Base-by-base conservation (phyloP, 2,797 vertebrate species). In the Amniataba percoides region DNA sequence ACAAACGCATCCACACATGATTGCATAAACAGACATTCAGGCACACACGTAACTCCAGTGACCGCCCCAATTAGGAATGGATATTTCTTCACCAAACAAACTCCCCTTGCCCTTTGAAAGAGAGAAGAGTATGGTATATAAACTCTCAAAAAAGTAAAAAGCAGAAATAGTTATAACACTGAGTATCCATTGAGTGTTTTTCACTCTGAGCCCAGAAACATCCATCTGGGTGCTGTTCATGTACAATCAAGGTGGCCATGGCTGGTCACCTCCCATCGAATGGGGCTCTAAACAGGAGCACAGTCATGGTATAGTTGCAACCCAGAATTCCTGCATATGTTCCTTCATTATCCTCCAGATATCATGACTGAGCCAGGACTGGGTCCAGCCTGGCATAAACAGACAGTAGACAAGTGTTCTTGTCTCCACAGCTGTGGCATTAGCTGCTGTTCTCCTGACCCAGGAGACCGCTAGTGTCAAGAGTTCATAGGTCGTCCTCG, bases 401-500 rank as follows among this genome's bases (percentile, higher is more conserved):
- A 75, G 66, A 74, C 80, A 75, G 71, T 46, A 58, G 74, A 82
- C 68, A 40, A 67, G 74, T 68, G 66, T n/a, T 80, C 56, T 66
- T 71, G 60, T 79, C 79, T 78, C 67, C 77, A 59, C 75, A 71
- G 83, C 61, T 66, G 77, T 69, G 40, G 53, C 31, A 6, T 67
- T 49, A 80, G 84, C 82, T 83, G 83, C 83, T 81, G 83, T 89
- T 62, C 80, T 85, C 57, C 71, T 57, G 80, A 77, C 71, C 67
- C 62, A 51, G 67, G 79, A 75, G 62, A 79, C 65, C 5, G 49
- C 71, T 2, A 16, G 45, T 16, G 13, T 68, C 70, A 81, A 81
- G 82, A 76, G 85, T 90, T 96, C 93, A 98, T 89, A 97, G 94
- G 90, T 97, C 97, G 21, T 97, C 97, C 88, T 98, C 97, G 2